Conservation (phyloP, 2,113 vertebrate species). For the Pituophis catenifer region DNA sequence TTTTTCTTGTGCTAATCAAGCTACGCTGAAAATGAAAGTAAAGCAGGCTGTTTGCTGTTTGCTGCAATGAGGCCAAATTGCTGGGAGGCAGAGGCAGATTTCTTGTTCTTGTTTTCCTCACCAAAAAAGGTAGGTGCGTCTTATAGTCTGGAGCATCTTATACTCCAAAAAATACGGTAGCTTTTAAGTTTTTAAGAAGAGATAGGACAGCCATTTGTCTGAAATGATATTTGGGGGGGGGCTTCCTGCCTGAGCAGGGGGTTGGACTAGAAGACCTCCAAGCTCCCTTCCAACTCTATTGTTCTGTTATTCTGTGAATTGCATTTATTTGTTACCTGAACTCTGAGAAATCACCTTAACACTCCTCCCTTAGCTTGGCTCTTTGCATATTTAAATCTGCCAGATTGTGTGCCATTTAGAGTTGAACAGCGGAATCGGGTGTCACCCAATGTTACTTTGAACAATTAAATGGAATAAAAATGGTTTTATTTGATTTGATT, state of each 20-base stretch:
- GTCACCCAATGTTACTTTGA: not conserved
- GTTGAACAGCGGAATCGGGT: not conserved
- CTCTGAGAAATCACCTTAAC: not conserved
- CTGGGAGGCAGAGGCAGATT: too few relatives aligned
- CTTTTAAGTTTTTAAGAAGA: too few relatives aligned
- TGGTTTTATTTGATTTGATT: not conserved
- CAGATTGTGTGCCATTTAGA: not conserved
- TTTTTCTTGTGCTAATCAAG: too few relatives aligned
- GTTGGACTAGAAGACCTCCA: not conserved
- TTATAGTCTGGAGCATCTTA: too few relatives aligned
- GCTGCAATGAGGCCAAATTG: too few relatives aligned
- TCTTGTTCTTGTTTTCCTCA: too few relatives aligned
- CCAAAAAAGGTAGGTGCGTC: too few relatives aligned
- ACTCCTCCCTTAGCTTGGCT: not conserved
- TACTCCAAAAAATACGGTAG: too few relatives aligned
- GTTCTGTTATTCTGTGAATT: not conserved
- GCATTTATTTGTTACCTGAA: not conserved
- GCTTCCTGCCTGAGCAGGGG: not conserved
- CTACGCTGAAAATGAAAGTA: too few relatives aligned
- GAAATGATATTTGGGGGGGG: not conserved
- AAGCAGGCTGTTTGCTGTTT: too few relatives aligned
- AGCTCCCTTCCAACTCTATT: not conserved
- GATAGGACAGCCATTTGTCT: not conserved
- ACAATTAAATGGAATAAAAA: conserved; percentile 16
- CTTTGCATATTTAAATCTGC: not conserved